A percentile compares a stretch with the other conserved stretches of the same genome.
These are phyloP conservation scores for Trichomalopsis sarcophagae DNA, from an alignment of 1,140 invertebrate species.

Conservation along the genomic window DNA sequence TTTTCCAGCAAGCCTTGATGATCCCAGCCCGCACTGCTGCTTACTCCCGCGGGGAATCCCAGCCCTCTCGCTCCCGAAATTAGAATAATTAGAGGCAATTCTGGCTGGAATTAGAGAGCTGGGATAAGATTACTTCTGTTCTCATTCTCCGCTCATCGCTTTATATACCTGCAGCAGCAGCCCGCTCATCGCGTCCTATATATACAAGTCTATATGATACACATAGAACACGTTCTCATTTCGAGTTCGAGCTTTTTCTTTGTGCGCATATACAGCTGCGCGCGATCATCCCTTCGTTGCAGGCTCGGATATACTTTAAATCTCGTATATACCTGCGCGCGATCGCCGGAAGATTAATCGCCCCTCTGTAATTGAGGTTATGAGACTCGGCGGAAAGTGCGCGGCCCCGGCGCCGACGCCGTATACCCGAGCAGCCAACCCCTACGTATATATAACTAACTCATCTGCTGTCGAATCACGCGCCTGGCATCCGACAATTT, in stretches of 20 bases:
- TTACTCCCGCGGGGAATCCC: neutral
- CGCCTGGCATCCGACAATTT: slow-evolving; percentile 2
- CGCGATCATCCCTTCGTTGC: slow-evolving; percentile 9
- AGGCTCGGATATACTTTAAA: slow-evolving; percentile 29
- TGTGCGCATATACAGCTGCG: no score
- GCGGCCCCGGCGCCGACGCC: no score
- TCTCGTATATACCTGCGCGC: slow-evolving; percentile 24
- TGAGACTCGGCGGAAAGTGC: slow-evolving; percentile 27
- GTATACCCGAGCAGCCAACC: neutral
- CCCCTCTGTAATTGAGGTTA: slow-evolving; percentile 42
- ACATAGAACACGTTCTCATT: neutral
- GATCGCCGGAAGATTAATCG: slow-evolving; percentile 47
- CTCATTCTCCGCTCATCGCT: slow-evolving; percentile 21
- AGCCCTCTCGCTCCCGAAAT: slow-evolving; percentile 43
- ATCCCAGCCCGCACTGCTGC: neutral
- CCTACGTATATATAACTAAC: neutral
- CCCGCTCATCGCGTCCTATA: neutral
- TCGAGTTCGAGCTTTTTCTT: neutral
- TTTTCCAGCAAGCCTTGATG: neutral
- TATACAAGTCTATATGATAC: no score
- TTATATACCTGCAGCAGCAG: neutral
- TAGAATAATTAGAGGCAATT: slow-evolving; percentile 63
- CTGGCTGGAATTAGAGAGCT: slow-evolving; percentile 57
- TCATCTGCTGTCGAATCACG: slow-evolving; percentile 3
- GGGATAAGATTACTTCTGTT: slow-evolving; percentile 59